A percentile compares a stretch with the other conserved stretches of the same genome.
phyloP scores from a whole-genome alignment of 2,797 vertebrate species.

The Coreius guichenoti region DNA sequence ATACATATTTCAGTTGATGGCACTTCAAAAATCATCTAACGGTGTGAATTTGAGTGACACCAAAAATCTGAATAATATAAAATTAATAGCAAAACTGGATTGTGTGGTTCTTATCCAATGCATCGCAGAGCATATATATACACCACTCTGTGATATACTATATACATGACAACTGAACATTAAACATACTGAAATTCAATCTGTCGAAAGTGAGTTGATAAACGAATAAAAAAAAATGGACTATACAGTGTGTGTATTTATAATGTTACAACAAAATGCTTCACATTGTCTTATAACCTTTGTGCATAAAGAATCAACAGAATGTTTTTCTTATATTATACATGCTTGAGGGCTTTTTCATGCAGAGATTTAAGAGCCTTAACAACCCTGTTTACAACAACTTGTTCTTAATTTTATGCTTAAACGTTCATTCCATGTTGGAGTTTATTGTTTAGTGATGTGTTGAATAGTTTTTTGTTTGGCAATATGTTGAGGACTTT shows the following conservation, averaged over 20 bases:
- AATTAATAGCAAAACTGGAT: no score
- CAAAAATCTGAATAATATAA: no score
- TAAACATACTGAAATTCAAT: no score
- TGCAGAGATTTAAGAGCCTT: background rate
- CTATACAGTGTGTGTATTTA: no score
- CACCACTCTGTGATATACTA: no score
- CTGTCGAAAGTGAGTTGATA: no score
- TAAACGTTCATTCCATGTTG: background rate
- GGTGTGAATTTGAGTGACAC: background rate
- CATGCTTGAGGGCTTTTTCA: conserved; percentile 13
- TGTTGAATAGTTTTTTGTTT: conserved; percentile 35
- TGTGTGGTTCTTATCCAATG: no score
- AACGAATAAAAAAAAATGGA: no score
- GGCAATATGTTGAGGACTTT: conserved; percentile 13
- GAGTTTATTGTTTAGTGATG: conserved; percentile 44
- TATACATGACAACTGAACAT: no score
- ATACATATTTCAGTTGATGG: background rate
- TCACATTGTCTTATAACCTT: background rate
- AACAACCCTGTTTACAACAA: conserved; percentile 18
- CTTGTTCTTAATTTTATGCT: conserved; percentile 26
- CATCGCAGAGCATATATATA: no score
- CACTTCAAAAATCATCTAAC: background rate
- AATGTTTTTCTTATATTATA: background rate
- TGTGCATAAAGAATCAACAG: background rate
- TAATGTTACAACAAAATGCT: background rate